phyloP scores from a whole-genome alignment of 2,888 invertebrate species.

The Dasypolia templi region DNA sequence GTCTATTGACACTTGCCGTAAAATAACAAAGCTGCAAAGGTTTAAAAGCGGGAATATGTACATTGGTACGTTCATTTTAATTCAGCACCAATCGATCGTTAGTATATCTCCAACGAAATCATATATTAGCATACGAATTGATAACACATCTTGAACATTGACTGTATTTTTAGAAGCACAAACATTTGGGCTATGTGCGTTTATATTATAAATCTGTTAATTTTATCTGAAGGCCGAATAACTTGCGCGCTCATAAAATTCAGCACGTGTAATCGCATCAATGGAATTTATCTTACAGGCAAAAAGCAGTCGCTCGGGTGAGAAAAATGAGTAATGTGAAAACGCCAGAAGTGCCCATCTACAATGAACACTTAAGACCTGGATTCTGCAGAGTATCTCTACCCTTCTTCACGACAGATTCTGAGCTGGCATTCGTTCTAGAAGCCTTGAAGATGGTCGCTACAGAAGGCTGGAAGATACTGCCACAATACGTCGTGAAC shows the following conservation, averaged over 20 bases:
- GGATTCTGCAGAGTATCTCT: slow-evolving; percentile 96
- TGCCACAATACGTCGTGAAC: slow-evolving; percentile 97
- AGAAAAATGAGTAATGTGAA: slow-evolving; percentile 85
- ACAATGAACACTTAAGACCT: slow-evolving; percentile 94
- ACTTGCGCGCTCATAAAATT: slow-evolving; percentile 55
- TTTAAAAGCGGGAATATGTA: neutral
- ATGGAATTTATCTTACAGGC: slow-evolving; percentile 77
- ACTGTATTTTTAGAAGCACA: slow-evolving; percentile 51
- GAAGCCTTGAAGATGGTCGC: slow-evolving; percentile 97
- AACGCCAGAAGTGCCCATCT: slow-evolving; percentile 84
- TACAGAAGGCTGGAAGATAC: slow-evolving; percentile 96
- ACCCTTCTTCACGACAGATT: slow-evolving; percentile 95
- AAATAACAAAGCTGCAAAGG: slow-evolving; percentile 2
- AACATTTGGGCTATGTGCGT: slow-evolving; percentile 55
- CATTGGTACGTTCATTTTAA: neutral
- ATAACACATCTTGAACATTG: slow-evolving; percentile 36
- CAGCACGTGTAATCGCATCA: slow-evolving; percentile 47
- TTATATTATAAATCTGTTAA: slow-evolving; percentile 67
- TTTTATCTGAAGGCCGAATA: slow-evolving; percentile 69
- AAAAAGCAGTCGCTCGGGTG: slow-evolving; percentile 85
- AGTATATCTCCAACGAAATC: slow-evolving; percentile 39
- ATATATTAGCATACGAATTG: slow-evolving; percentile 35
- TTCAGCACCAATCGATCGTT: neutral
- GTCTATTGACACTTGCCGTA: neutral
- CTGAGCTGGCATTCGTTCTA: slow-evolving; percentile 94